phyloP scores from a whole-genome alignment of 2,888 invertebrate species.

The Octonoba sinensis region DNA sequence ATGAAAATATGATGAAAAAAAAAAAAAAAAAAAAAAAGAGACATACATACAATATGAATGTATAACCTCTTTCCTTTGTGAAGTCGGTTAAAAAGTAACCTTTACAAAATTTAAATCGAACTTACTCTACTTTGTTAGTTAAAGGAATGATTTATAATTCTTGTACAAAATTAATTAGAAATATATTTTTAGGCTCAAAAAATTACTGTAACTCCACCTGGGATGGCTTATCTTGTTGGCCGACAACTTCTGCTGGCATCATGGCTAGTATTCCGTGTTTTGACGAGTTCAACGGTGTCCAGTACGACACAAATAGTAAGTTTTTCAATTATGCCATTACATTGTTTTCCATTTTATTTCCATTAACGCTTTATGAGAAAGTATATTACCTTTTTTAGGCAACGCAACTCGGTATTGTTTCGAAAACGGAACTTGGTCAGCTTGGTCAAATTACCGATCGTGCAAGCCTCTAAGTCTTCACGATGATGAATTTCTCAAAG shows the following conservation, averaged over 20 bases:
- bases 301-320: slow-evolving; percentile 87
- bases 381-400: slow-evolving; percentile 75
- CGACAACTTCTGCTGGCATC: slow-evolving; percentile 80
- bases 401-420: slow-evolving; percentile 87
- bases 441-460: slow-evolving; percentile 77
- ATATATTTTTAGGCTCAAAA: slow-evolving; percentile 5
- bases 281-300: slow-evolving; percentile 82
- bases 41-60: too few relatives aligned
- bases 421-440: slow-evolving; percentile 83
- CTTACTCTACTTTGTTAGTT: too few relatives aligned
- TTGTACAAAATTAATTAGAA: too few relatives aligned
- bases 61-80: too few relatives aligned
- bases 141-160: too few relatives aligned
- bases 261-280: slow-evolving; percentile 83
- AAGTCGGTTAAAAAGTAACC: too few relatives aligned
- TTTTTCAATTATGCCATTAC: slow-evolving; percentile 68
- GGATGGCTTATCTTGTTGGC: slow-evolving; percentile 82
- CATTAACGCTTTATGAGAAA: not conserved
- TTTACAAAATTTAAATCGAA: too few relatives aligned
- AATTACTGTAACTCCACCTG: slow-evolving; percentile 47
- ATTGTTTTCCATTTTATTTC: too few relatives aligned
- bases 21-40: too few relatives aligned
- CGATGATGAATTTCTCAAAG: slow-evolving; percentile 31
- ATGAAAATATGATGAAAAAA: too few relatives aligned
- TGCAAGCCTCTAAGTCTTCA: slow-evolving; percentile 72